Base-by-base conservation (phyloP, 2,113 vertebrate genomes). In the Zosterops pallidus region DNA sequence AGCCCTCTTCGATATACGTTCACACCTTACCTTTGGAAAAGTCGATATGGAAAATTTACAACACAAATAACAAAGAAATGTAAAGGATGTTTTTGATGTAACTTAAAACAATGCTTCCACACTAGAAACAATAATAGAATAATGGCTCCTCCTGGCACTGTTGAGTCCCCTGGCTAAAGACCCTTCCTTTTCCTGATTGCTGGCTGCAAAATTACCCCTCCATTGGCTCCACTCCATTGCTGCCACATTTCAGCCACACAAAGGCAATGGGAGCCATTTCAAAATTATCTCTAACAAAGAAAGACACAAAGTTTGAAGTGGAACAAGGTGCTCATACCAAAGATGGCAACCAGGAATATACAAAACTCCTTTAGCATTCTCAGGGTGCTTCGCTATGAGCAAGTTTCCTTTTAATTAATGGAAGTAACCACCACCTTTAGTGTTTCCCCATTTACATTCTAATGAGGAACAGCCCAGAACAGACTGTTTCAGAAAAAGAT, bases 41-140 rank as follows among this genome's bases (percentile, higher is more conserved):
- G 39, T 41, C 25, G 13, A 90, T 94, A 68, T 22, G 71, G 83
- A 95, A 96, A 93, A 93, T 77, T 92, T 92, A 95, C 9, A 14
- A 76, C 67, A 88, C 35, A 90, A 91, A 84, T 56, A 93, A 92
- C 71, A 89, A 91, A 92, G 75, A 87, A 69, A 78, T 88, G 86
- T 81, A 94, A 92, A 95, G 93, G 95, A 97, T 96, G 95, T 93
- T 97, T 96, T 95, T 91, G 89, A 95, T 91, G 57, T 85, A 87
- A 80, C 78, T 86, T 95, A 85, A 96, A 96, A 97, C 96, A 97
- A 93, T 96, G 79, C 84, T 91, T 87, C 47, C 62, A 96, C 69
- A 67, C 65, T 86, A 83, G 90, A 96, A 97, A 96, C 92, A 95
- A 92, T 95, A 96, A 94, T 74, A 91, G 86, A 95, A 96, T 93